phyloP scores from a whole-genome alignment of 1,140 invertebrate species.

The Apis florea region DNA sequence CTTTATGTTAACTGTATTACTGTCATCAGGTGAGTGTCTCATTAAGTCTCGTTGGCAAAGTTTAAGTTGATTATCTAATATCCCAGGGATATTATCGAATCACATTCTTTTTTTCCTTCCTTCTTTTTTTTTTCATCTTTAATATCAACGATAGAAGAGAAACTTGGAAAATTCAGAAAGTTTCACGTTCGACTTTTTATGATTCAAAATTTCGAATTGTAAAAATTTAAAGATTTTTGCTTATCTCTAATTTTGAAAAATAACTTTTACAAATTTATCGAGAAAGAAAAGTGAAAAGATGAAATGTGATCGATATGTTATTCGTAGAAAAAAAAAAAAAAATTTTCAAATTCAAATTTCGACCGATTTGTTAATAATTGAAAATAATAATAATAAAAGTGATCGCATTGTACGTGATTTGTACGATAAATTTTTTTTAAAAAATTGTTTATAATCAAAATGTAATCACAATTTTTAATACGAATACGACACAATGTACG shows the following conservation, averaged over 20 bases:
- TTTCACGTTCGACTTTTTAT: neutral
- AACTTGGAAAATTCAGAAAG: neutral
- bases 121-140: neutral
- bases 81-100: neutral
- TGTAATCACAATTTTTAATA: neutral
- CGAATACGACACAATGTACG: neutral
- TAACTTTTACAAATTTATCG: too few species aligned
- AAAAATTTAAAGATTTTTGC: too few species aligned
- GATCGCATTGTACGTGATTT: too few species aligned
- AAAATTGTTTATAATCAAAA: neutral
- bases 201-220: too few species aligned
- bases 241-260: too few species aligned
- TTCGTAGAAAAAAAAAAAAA: too few species aligned
- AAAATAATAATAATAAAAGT: too few species aligned
- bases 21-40: constrained; percentile 18
- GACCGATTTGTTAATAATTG: too few species aligned
- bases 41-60: constrained; percentile 1
- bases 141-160: neutral
- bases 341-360: too few species aligned
- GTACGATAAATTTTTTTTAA: neutral
- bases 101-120: neutral
- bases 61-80: neutral
- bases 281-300: too few species aligned
- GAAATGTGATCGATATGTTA: too few species aligned
- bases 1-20: constrained; percentile 7